Conservation (phyloP, 1,140 invertebrate species). For the Meteorus sp. region DNA sequence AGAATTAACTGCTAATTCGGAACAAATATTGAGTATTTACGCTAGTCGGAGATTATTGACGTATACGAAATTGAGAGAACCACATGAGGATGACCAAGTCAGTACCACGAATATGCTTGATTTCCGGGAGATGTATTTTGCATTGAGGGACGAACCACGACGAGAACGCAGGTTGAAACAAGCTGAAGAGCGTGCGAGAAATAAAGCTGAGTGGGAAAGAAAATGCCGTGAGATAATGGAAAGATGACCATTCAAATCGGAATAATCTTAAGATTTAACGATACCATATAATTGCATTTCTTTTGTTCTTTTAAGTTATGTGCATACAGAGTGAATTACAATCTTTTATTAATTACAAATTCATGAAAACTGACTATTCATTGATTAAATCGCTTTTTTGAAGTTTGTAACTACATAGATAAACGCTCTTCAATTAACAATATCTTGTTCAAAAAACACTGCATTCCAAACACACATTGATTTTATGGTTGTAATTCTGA, state of each 20-base stretch:
- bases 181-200: constrained; percentile 43
- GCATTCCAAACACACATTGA: too few species aligned
- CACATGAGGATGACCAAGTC: constrained; percentile 45
- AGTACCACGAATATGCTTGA: constrained; percentile 53
- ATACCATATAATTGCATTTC: constrained; percentile 15
- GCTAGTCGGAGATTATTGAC: constrained; percentile 83
- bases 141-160: constrained; percentile 64
- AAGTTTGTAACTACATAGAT: too few species aligned
- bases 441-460: too few species aligned
- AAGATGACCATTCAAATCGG: constrained; percentile 22
- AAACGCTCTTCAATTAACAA: too few species aligned
- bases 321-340: neutral
- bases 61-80: constrained; percentile 77
- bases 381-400: too few species aligned
- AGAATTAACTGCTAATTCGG: constrained; percentile 76
- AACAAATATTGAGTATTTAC: constrained; percentile 79
- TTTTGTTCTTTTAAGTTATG: neutral
- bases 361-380: too few species aligned
- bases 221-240: constrained; percentile 25
- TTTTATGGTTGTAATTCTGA: too few species aligned
- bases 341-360: too few species aligned
- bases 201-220: constrained; percentile 48
- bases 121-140: constrained; percentile 70
- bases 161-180: constrained; percentile 58
- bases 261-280: constrained; percentile 4